Base-by-base conservation (phyloP, 2,888 invertebrate genomes). In the Halocaridina rubra region DNA sequence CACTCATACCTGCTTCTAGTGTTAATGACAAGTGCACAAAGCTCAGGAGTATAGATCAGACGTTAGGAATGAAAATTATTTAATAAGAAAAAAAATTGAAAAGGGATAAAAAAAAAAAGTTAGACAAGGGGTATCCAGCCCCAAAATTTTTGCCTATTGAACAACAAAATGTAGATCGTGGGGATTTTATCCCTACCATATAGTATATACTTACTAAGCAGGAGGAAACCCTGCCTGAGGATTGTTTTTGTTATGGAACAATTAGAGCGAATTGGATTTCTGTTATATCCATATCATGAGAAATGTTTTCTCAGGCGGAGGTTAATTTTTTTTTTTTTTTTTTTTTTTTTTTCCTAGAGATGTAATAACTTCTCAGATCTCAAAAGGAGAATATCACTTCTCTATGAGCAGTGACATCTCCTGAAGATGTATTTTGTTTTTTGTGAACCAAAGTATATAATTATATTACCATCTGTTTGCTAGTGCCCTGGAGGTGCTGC, bases 401-500 rank as follows among this genome's bases (percentile, higher is more conserved):
- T 71, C 46, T 72, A 76, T 77, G 75, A 69, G 19, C 71, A 71
- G 77, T 69, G 69, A 71, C 13, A 72, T 72, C 82, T 84, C 64
- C 33, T 69, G 33, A 81, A 77, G 69, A 30, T 29, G 57, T 84
- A 39, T 78, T 61, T 78, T 78, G 53, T 53, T 53, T 53, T 53
- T 69, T 59, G 29, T 78, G 71, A 84, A 84, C 82, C 82, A 84
- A 84, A 84, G 82, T 78, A 78, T 61, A 78, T 84, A 61, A 77
- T 77, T 78, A 84, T 61, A 84, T 84, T 78, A 72, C 57, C 53
- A 5, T 5, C 4, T 53, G 61, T 46, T 72, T 72, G 72, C 22
- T n/a, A n/a, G 78, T 84, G 78, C 82, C 82, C 59, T 13, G 33
- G 77, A 77, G 82, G 82, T 77, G 71, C 74, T 33, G 78, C 72